Percentiles rank a stretch among this genome's conserved stretches.
Conservation (phyloP, 2,797 vertebrate species). For the Poeciliopsis presidionis region DNA sequence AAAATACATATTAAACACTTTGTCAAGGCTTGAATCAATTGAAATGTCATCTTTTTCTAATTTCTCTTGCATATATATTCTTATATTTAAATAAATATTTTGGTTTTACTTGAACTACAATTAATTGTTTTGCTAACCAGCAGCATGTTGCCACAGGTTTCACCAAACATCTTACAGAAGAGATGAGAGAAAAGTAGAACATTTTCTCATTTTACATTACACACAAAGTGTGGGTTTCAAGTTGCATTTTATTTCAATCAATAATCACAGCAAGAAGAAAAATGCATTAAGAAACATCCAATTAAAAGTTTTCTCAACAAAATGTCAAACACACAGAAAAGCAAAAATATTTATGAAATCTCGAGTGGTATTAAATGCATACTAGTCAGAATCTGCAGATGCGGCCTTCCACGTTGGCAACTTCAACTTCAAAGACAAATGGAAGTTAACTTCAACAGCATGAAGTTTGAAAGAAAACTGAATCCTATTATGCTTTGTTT, state of each 20-base stretch:
- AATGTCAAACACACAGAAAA: background rate
- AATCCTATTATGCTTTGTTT: background rate
- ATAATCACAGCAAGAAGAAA: constrained; percentile 17
- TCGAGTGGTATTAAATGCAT: background rate
- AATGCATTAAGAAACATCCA: constrained; percentile 8
- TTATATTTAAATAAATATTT: background rate
- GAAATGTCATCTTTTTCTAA: background rate
- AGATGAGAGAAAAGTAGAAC: constrained; percentile 7
- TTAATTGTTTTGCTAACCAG: background rate
- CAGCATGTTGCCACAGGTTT: background rate
- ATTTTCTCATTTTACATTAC: constrained; percentile 17
- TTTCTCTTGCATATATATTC: background rate
- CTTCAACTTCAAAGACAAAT: no score
- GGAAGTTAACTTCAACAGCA: background rate
- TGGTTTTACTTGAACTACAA: background rate
- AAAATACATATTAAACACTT: background rate
- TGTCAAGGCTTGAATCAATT: background rate
- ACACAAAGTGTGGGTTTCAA: constrained; percentile 11
- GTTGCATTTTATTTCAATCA: constrained; percentile 20
- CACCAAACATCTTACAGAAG: constrained; percentile 27
- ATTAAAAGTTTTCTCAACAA: constrained; percentile 1
- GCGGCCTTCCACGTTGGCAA: background rate
- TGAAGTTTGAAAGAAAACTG: background rate
- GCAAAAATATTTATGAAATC: background rate
- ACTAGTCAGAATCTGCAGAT: background rate